These are phyloP conservation scores for Reticulitermes speratus DNA, from an alignment of 1,140 invertebrate species.

Conservation along the genomic window DNA sequence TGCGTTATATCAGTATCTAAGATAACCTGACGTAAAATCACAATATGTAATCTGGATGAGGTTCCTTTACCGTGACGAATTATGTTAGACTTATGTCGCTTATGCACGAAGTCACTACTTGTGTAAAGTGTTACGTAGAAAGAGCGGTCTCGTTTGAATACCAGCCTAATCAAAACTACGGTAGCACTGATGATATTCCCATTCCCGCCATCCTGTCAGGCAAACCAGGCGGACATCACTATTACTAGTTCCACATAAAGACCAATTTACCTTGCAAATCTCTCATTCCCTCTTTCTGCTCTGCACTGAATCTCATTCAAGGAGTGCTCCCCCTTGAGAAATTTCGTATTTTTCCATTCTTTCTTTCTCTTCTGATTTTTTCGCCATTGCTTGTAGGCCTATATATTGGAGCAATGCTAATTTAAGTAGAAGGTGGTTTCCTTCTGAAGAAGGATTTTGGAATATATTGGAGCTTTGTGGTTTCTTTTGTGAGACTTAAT, in stretches of 20 bases:
- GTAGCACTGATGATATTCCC: neutral
- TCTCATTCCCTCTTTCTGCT: neutral
- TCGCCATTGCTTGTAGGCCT: neutral
- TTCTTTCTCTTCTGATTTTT: neutral
- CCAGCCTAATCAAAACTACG: neutral
- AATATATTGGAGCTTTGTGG: neutral
- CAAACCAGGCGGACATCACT: neutral
- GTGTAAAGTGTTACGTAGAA: neutral
- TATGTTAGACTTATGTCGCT: neutral
- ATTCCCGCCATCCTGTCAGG: neutral
- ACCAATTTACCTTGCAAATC: constrained; percentile 19
- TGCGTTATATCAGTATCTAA: too few species aligned
- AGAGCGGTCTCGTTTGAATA: neutral
- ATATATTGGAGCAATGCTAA: neutral
- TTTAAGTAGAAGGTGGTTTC: neutral
- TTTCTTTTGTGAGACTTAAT: neutral
- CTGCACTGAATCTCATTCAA: neutral
- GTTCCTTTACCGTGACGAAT: too few species aligned
- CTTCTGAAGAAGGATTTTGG: neutral
- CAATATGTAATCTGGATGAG: too few species aligned
- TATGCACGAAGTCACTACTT: neutral
- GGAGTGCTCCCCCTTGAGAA: neutral
- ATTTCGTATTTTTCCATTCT: neutral
- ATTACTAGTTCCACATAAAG: constrained; percentile 6
- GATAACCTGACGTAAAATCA: too few species aligned